phyloP scores from a whole-genome alignment of 2,797 vertebrate species.

The Microctenopoma steveboyesi region DNA sequence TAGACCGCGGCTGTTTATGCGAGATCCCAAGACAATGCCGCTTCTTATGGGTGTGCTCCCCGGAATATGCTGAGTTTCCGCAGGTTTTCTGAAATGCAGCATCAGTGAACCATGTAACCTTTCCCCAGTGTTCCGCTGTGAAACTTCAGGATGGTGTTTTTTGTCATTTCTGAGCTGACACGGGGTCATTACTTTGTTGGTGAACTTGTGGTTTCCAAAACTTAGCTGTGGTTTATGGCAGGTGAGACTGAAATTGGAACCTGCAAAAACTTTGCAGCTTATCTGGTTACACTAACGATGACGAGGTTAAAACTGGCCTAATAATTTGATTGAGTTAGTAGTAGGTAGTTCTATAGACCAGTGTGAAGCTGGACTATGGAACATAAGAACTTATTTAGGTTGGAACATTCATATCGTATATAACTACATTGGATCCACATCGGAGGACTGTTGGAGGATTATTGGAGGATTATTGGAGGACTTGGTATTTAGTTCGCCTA shows the following conservation, averaged over 20 bases:
- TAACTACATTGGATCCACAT: no score
- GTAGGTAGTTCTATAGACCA: not conserved
- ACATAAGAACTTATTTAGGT: no score
- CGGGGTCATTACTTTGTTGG: not conserved
- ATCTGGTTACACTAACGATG: not conserved
- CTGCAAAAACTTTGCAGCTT: not conserved
- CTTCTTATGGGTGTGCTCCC: conserved; percentile 3
- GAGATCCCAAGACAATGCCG: conserved; percentile 55
- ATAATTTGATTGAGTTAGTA: not conserved
- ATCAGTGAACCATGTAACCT: not conserved
- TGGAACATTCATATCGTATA: no score
- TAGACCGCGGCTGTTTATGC: conserved; percentile 54
- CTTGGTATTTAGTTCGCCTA: no score
- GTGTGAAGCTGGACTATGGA: not conserved
- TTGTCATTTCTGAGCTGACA: not conserved
- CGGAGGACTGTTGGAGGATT: no score
- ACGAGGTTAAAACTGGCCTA: not conserved
- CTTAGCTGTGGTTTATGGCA: not conserved
- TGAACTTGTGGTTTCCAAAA: not conserved
- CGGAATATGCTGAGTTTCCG: conserved; percentile 9
- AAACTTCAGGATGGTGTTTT: not conserved
- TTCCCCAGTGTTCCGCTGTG: not conserved
- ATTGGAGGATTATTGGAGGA: no score
- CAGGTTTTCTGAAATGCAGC: not conserved
- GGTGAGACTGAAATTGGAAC: conserved; percentile 1